Conservation (phyloP, 2,113 vertebrate genomes). For the Psilopsiagon aymara region DNA sequence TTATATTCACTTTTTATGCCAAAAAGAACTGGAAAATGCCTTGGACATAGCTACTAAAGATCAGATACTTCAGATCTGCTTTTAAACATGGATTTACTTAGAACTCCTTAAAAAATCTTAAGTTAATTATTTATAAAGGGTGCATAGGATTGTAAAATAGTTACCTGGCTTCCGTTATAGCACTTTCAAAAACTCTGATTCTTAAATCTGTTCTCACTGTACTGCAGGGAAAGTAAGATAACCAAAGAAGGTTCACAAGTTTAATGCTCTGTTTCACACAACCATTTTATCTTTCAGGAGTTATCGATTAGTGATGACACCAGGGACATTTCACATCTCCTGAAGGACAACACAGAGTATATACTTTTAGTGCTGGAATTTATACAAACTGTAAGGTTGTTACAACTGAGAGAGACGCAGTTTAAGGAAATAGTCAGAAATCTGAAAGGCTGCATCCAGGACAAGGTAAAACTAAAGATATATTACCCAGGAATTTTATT, state of each 20-base stretch:
- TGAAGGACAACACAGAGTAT: neutral
- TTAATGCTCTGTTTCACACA: neutral
- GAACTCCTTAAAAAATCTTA: neutral
- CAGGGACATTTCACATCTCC: neutral
- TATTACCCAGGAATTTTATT: neutral
- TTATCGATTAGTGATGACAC: neutral
- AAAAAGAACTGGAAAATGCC: neutral
- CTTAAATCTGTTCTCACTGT: neutral
- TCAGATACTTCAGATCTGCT: neutral
- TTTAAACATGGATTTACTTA: neutral
- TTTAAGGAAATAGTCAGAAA: neutral
- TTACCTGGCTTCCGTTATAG: neutral
- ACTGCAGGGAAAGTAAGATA: neutral
- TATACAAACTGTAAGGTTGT: neutral
- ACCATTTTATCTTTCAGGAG: neutral
- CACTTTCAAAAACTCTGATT: neutral
- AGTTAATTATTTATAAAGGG: neutral
- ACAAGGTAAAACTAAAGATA: conserved; percentile 26
- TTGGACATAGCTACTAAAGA: neutral
- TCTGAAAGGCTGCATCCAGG: neutral
- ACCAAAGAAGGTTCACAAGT: neutral
- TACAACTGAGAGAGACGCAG: conserved; percentile 50
- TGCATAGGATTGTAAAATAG: neutral
- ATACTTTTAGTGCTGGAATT: neutral
- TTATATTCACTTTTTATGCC: neutral